Percentiles rank a stretch among this genome's conserved stretches.
Conservation (phyloP, 2,797 vertebrate species). For the Iguana delicatissima region DNA sequence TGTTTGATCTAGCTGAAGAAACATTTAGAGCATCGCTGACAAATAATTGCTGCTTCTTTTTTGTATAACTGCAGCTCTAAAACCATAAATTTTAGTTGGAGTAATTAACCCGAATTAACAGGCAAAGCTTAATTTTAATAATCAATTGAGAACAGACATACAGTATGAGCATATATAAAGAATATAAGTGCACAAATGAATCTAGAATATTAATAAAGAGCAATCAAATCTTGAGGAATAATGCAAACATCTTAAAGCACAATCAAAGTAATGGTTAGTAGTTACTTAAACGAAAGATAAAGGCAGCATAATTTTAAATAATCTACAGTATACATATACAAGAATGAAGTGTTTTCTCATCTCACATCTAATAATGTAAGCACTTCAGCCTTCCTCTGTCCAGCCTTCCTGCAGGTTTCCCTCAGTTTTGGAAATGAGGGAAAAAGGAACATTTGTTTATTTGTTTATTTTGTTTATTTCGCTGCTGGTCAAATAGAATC, state of each 20-base stretch:
- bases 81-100: not conserved
- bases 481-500: not conserved
- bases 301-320: constrained; percentile 38
- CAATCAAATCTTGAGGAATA: not conserved
- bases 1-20: constrained; percentile 53
- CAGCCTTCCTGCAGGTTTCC: not conserved
- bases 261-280: constrained; percentile 22
- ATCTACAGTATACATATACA: constrained; percentile 42
- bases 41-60: not conserved
- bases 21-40: constrained; percentile 19
- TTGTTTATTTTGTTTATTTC: not conserved
- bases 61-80: not conserved
- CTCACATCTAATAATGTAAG: not conserved
- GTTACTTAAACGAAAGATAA: not conserved
- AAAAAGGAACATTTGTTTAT: not conserved
- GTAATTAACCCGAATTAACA: not conserved
- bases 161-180: not conserved
- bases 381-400: not conserved
- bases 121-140: constrained; percentile 7
- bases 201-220: not conserved
- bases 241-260: not conserved
- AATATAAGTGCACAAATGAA: not conserved
- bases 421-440: not conserved
- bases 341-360: constrained; percentile 45
- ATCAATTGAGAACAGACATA: not conserved